Evolutionary conservation across 2,888 invertebrate species (phyloP), one percentile per base, ranked within the genome.

Genomic region (Gandaritis pyraliata): DNA sequence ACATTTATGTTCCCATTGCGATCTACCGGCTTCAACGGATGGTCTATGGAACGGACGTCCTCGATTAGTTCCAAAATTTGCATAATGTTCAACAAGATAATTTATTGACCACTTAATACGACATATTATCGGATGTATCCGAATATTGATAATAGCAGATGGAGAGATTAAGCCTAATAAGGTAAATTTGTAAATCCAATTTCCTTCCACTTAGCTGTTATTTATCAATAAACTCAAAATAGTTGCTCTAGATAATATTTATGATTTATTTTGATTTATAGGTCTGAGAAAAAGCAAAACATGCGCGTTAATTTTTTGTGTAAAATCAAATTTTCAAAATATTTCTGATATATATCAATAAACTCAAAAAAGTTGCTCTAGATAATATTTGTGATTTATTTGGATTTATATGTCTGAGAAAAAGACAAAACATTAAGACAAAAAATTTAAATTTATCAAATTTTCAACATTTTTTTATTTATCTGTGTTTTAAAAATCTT

Each of bases 41-140:
- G 66, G 58, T 61, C 69, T 70, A 71, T 65, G 50, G 72, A 78
- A 76, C 88, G 88, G 88, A 90, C 78, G 81, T 89, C 88, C 87
- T 86, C 82, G 76, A 77, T 82, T 80, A 76, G 72, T 75, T 74
- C 72, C 68, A 70, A 72, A 71, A 85, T 87, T 85, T 81, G 69
- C 85, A 88, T 88, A 85, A 49, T 33, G 41, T 51, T 46, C 8
- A 66, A 47, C 41, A 46, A 50, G 47, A 51, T 59, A 65, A 64
- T 67, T 55, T 61, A 65, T 60, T 59, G 23, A 12, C 38, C 36
- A 54, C 51, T 47, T 53, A 52, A 57, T 60, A 45, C 46, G 56
- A 59, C 52, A 56, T 56, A 64, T 43, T 52, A 52, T 58, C 64
- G 59, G 56, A 64, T 64, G 56, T 59, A 30, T 43, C 48, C 47